Percentiles rank a stretch among this genome's conserved stretches.
phyloP scores from a whole-genome alignment of 2,113 vertebrate species.

The Orthochromis malagaraziensis region DNA sequence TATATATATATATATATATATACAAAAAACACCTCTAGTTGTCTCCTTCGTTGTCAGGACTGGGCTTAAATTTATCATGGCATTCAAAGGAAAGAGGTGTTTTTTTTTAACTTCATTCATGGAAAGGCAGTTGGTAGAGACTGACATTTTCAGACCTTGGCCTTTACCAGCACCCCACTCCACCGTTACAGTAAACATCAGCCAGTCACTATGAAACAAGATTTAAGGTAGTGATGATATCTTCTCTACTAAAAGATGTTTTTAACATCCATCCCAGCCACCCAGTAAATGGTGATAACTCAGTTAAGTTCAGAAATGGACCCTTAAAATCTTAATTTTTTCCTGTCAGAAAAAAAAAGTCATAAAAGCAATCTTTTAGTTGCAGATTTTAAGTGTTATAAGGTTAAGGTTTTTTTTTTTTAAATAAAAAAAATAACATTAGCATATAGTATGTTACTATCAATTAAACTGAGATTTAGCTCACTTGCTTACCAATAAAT shows the following conservation, averaged over 20 bases:
- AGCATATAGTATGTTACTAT: not conserved
- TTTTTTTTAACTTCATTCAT: not conserved
- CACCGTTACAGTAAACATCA: not conserved
- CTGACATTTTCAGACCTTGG: not conserved
- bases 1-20: fast-evolving
- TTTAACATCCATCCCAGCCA: not conserved
- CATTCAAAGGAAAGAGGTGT: not conserved
- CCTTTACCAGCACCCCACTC: not conserved
- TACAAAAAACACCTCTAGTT: not conserved
- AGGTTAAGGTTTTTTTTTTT: not conserved
- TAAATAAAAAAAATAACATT: not conserved
- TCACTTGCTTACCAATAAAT: not conserved
- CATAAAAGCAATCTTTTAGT: not conserved
- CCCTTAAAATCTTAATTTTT: not conserved
- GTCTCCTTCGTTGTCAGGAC: not conserved
- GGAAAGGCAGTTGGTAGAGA: not conserved
- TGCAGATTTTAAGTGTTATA: not conserved
- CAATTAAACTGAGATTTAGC: not conserved
- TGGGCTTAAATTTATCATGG: not conserved
- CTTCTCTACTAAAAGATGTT: not conserved
- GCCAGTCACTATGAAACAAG: not conserved
- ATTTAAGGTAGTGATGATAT: not conserved
- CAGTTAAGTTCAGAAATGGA: not conserved
- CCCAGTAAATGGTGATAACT: not conserved
- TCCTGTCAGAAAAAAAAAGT: not conserved